Evolutionary conservation across 2,797 vertebrate species (phyloP).

Genomic region (Lepus oiostolus): DNA sequence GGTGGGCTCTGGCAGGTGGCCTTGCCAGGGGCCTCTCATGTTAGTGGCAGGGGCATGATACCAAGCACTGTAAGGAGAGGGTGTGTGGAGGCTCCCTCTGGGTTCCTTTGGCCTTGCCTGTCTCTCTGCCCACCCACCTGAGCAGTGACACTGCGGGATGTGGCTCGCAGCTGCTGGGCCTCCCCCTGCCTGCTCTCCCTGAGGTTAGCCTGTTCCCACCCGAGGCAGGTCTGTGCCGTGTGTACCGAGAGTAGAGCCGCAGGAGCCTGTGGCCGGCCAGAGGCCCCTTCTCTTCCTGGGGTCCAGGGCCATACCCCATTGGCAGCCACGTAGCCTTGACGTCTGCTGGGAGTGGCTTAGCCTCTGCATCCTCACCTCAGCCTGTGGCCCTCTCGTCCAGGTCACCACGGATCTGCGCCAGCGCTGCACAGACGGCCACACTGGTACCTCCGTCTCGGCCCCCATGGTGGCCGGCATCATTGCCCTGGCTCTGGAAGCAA

Average conservation of each 20-base stretch:
- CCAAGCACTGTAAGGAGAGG: background rate
- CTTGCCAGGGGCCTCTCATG: background rate
- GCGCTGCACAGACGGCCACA: conserved; percentile 90
- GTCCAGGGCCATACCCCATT: background rate
- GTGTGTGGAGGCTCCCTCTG: background rate
- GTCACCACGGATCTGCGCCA: conserved; percentile 91
- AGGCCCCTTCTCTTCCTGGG: background rate
- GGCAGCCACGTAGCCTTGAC: background rate
- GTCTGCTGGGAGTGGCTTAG: background rate
- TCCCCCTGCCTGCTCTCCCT: too few species aligned
- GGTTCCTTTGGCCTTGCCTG: background rate
- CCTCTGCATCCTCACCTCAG: background rate
- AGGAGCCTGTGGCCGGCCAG: fast-evolving
- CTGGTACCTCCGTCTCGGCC: conserved; percentile 90
- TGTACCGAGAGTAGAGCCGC: background rate
- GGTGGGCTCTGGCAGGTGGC: background rate
- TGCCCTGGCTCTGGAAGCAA: conserved; percentile 91
- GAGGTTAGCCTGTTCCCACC: fast-evolving
- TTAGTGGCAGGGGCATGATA: background rate
- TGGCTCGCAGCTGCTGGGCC: background rate
- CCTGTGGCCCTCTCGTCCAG: conserved; percentile 72
- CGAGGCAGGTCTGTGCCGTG: too few species aligned
- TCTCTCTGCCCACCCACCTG: too few species aligned
- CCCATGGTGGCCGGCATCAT: conserved; percentile 92
- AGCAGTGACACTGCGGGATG: background rate